Conservation (phyloP, 2,888 invertebrate genomes). For the Mimachlamys varia region DNA sequence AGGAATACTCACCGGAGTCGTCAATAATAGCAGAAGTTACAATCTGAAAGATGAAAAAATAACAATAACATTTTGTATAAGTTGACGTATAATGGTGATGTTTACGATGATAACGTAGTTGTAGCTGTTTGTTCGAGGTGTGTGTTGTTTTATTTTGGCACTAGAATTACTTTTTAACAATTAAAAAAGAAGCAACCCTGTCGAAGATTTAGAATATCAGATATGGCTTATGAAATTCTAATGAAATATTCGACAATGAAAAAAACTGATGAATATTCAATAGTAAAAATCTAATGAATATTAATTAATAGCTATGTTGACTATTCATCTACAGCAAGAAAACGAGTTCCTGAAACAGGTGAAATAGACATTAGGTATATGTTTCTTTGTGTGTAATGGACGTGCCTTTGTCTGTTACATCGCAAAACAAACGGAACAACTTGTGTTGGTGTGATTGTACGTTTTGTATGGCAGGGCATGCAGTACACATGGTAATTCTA, state of each 20-base stretch:
- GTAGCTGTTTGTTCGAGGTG: too few relatives aligned
- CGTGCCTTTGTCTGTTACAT: not conserved
- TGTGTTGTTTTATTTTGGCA: too few relatives aligned
- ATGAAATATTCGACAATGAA: too few relatives aligned
- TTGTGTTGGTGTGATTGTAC: not conserved
- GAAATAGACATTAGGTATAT: not conserved
- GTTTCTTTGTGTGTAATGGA: not conserved
- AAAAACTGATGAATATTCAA: too few relatives aligned
- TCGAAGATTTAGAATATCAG: too few relatives aligned
- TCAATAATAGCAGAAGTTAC: not conserved
- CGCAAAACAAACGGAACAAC: not conserved
- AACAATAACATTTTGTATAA: not conserved
- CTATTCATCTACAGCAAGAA: too few relatives aligned
- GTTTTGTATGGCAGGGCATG: not conserved
- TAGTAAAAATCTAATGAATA: too few relatives aligned
- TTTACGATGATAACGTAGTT: too few relatives aligned
- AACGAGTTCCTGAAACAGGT: not conserved
- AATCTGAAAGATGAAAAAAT: not conserved
- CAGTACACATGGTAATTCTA: not conserved
- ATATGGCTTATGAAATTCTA: too few relatives aligned
- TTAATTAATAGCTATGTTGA: too few relatives aligned
- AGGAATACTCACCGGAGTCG: not conserved
- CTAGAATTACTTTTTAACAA: too few relatives aligned
- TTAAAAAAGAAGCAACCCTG: too few relatives aligned
- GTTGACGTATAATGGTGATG: not conserved